Evolutionary conservation across 2,113 vertebrate genomes (phyloP), one percentile per base, ranked within the genome.

Genomic region (Pteruthius melanotis): DNA sequence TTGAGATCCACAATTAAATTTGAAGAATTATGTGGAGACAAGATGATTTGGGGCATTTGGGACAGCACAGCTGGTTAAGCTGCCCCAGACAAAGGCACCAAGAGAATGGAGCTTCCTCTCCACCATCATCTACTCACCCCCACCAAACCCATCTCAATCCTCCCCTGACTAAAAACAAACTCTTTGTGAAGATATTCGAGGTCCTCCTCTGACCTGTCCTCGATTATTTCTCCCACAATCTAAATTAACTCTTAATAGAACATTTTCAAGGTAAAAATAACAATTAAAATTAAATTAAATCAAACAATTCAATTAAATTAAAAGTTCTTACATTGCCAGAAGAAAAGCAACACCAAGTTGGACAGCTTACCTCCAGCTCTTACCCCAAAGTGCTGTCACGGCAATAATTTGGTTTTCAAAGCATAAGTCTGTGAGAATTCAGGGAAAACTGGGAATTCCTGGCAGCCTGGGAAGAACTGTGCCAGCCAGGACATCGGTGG

Each of bases 241-340:
- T 33, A 66, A 74, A 74, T 30, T 49, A 56, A 65, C 24, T 42
- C 50, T 11, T 3, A 33, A 50, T 0, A 28, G 28, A 57, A 20
- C 3, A 30, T 24, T 24, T 37, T 24, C 57, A 59, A 59, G 20
- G 30, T 20, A 56, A 86, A 65, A 24, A n/a, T 3, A 15, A n/a
- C 68, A 66, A 50, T 20, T 11, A 26, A 54, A 83, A 61, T 7
- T 2, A 40, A 35, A 47, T 27, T n/a, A n/a, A n/a, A n/a, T n/a
- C n/a, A n/a, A n/a, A n/a, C n/a, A n/a, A n/a, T 8, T 13, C 61
- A 61, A 61, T 35, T 15, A 18, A 40, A 45, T 31, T 18, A 15
- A 53, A 83, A 60, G 6, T 4, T 15, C 4, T 60, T 6, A 31
- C 0, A 0, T 10, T 61, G 40, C 13, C 10, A 1, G 15, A 60